Percentiles rank a stretch among this genome's conserved stretches.
These are phyloP conservation scores for Rhodeus uyekii DNA, from an alignment of 2,797 vertebrate species.

Conservation along the genomic window DNA sequence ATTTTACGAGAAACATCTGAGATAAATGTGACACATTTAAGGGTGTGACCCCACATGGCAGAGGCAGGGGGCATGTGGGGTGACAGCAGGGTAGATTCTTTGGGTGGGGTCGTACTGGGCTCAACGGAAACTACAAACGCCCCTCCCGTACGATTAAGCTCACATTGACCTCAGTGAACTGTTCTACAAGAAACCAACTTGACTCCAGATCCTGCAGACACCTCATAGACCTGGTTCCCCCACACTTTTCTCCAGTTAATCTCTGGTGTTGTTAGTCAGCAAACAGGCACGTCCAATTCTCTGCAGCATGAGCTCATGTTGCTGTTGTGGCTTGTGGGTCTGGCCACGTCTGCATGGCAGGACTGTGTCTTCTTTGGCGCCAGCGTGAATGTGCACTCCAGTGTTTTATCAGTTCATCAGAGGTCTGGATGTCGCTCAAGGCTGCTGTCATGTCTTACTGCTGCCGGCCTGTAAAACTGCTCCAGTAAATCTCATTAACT, in stretches of 20 bases:
- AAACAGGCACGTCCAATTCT: not conserved
- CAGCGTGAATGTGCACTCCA: slow-evolving; percentile 18
- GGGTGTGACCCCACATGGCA: not conserved
- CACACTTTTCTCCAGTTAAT: not conserved
- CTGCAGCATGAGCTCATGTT: slow-evolving; percentile 18
- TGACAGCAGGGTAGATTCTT: not conserved
- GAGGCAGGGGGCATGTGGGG: not conserved
- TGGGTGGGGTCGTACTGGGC: not conserved
- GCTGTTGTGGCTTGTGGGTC: slow-evolving; percentile 22
- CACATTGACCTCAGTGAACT: not conserved
- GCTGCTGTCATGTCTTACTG: not conserved
- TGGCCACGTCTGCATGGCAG: slow-evolving; percentile 34
- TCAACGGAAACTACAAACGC: not conserved
- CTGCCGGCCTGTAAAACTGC: slow-evolving; percentile 19
- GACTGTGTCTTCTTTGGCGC: slow-evolving; percentile 37
- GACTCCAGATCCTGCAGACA: not conserved
- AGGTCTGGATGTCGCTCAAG: slow-evolving; percentile 29
- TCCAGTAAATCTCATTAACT: slow-evolving; percentile 20
- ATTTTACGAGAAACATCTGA: not conserved
- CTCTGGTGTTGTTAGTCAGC: not conserved
- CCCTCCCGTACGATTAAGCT: not conserved
- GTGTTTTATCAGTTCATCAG: slow-evolving; percentile 45
- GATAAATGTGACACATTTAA: not conserved
- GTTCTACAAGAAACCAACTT: not conserved
- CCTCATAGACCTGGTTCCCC: not conserved